Conservation (phyloP, 2,888 invertebrate genomes). For the Gymnosoma rotundatum region DNA sequence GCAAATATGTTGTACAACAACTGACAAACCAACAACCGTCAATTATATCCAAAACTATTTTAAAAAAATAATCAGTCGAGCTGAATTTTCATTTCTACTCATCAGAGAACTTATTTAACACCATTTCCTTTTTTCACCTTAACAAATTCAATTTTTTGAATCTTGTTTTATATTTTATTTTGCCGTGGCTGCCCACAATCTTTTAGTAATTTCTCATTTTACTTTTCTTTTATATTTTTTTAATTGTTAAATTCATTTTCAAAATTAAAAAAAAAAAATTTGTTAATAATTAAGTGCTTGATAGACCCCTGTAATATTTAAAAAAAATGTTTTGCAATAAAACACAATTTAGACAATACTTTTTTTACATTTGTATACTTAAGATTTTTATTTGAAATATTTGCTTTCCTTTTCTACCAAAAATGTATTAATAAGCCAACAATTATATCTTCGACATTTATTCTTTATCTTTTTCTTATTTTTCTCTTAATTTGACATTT, state of each 20-base stretch:
- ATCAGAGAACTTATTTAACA: conserved; percentile 47
- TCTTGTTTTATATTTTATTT: conserved; percentile 39
- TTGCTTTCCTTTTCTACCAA: neutral
- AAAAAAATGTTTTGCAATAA: no score
- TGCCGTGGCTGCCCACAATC: conserved; percentile 15
- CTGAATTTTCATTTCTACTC: conserved; percentile 49
- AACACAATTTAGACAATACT: no score
- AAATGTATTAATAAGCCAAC: conserved; percentile 2
- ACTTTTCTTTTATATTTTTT: neutral
- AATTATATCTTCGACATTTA: neutral
- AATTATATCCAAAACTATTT: conserved; percentile 28
- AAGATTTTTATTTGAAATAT: no score
- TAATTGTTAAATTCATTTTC: neutral
- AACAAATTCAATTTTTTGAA: conserved; percentile 21
- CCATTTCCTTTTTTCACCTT: conserved; percentile 38
- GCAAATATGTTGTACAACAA: conserved; percentile 25
- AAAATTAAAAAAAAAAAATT: no score
- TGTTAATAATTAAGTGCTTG: no score
- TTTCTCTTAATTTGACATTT: conserved; percentile 36
- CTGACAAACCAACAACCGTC: conserved; percentile 26
- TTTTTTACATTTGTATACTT: no score
- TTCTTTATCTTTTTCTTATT: conserved; percentile 19
- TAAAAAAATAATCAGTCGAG: conserved; percentile 40
- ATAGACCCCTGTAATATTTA: no score
- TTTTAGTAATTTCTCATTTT: neutral